Evolutionary conservation across 2,888 invertebrate genomes (phyloP), one percentile per base, ranked within the genome.

Genomic region (Brenthis daphne): DNA sequence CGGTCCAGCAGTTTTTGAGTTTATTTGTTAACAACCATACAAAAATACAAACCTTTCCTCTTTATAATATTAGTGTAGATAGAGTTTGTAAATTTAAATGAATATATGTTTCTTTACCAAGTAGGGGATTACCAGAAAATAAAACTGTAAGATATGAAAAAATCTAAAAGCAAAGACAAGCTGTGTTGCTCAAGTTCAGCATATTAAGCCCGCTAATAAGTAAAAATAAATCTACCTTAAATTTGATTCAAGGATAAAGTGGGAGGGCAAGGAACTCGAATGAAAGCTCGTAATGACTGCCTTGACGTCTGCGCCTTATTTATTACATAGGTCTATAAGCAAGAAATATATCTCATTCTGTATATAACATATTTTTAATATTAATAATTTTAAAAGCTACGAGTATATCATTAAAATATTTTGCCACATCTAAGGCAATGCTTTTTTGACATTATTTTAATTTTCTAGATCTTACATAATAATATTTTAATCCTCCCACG

Each of bases 231-330:
- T 29, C 3, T 33, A 56, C 14, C 37, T 57, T n/a, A 55, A 65
- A 65, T 67, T 69, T 69, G 64, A 67, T 66, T 50, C 66, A 55
- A 65, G 55, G 64, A 51, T 64, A 69, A 68, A 69, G 43, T 65
- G 63, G 50, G 54, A 70, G 67, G 56, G 65, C 72, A 69, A 70
- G 16, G 70, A 65, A 67, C 72, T 70, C 24, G 13, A 51, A 69
- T 69, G 69, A 71, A 71, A 67, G 64, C 69, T 70, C 57, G 56
- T 64, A 66, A 71, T 65, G 69, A 64, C 60, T 64, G 67, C 37
- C 60, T 54, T 55, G 29, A 47, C 61, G 14, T 43, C 60, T 48
- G 12, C 60, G n/a, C 33, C 56, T 56, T 56, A 56, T 33, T 56
- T n/a, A 56, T n/a, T n/a, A 56, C 29, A 60, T 50, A 50, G 43